Base-by-base conservation (phyloP, 2,113 vertebrate species). In the Pituophis catenifer region DNA sequence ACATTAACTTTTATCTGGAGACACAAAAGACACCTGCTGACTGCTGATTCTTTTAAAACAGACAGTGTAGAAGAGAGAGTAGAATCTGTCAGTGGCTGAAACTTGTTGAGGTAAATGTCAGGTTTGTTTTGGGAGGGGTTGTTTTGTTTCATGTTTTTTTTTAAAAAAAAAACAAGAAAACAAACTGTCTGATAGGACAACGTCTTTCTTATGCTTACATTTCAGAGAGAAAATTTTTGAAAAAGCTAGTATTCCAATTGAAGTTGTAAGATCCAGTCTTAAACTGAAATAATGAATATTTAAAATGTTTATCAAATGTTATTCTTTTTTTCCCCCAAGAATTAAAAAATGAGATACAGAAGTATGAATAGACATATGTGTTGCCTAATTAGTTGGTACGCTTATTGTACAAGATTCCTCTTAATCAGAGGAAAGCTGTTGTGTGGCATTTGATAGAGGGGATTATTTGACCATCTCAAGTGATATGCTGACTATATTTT, bases 21-120 rank as follows among this genome's bases (percentile, higher is more conserved):
- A 95, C 97, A 97, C 97, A 98, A 97, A 96, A 97, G 97, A 92
- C 94, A 95, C 94, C 62, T 23, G 95, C 97, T 95, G 94, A 97
- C 96, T 97, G 97, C 95, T 95, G 62, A 90, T 94, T 95, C 86
- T 92, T 96, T 94, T 94, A 86, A 91, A 95, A 95, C 93, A 94
- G 91, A 94, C 94, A n/a, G 33, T 33, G 58, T 90, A 95, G 52
- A 96, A 89, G 10, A 38, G 87, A 95, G 96, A 95, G 89, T 93
- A 93, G 95, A 96, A 89, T 88, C 33, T 59, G 93, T 93, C 96
- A 95, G 93, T 87, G n/a, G 94, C 29, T 95, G 94, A 88, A 95
- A 93, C 54, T 96, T 90, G 86, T 88, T 65, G 12, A 7, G 8
- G 48, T 21, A 8, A 24, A 52, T 26, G 13, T 0, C 90, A 94